Conservation (phyloP, 2,113 vertebrate species). For the Vulpes ferrilata region DNA sequence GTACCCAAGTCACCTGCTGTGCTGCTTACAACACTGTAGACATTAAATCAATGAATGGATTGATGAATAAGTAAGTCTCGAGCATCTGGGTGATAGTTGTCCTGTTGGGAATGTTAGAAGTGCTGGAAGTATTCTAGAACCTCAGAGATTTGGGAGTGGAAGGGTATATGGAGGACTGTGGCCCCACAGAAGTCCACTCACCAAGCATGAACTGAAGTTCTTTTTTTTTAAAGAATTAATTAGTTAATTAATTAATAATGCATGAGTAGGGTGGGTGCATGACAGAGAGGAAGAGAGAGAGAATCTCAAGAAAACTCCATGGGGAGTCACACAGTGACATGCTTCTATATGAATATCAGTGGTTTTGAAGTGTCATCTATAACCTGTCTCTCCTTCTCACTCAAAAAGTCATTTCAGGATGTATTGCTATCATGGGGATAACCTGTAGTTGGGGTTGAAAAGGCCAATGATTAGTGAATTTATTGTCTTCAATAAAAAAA, state of each 20-base stretch:
- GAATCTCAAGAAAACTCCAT: background rate
- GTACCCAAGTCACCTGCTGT: background rate
- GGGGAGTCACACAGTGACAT: background rate
- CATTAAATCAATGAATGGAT: background rate
- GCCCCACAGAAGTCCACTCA: background rate
- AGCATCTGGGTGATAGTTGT: background rate
- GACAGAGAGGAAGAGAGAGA: background rate
- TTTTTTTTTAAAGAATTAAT: background rate
- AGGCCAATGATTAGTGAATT: background rate
- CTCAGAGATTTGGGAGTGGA: background rate
- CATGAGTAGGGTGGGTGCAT: no score
- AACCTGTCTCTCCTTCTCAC: background rate
- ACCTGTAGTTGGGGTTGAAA: background rate
- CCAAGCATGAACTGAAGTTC: background rate
- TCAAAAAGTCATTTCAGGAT: background rate
- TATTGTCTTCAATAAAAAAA: background rate
- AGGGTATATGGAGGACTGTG: background rate
- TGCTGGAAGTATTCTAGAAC: background rate
- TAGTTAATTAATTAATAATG: no score
- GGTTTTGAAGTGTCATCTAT: background rate
- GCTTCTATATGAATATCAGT: background rate
- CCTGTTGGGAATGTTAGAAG: background rate
- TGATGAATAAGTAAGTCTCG: background rate
- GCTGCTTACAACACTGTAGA: background rate
- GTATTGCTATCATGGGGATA: background rate